These are phyloP conservation scores for Paedocypris micromegethes DNA, from an alignment of 2,797 vertebrate species.

Conservation along the genomic window DNA sequence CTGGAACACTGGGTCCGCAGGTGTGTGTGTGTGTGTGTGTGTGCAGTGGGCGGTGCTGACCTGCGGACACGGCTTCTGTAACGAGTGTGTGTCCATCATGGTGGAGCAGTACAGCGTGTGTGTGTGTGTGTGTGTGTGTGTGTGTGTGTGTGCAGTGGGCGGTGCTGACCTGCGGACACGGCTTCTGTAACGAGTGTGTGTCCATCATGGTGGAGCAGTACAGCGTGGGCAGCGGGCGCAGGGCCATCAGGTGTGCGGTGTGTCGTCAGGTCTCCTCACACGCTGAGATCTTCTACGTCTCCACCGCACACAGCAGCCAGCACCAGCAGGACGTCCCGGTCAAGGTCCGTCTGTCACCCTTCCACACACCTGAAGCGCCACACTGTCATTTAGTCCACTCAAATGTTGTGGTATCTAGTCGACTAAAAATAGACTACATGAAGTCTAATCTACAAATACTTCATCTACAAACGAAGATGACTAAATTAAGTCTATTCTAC, in stretches of 20 bases:
- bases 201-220: constrained; percentile 97
- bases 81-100: constrained; percentile 92
- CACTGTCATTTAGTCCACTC: no score
- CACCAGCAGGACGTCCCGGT: constrained; percentile 91
- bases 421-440: no score
- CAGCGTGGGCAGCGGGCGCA: constrained; percentile 84
- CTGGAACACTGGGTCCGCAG: constrained; percentile 88
- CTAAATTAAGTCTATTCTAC: no score
- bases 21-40: constrained; percentile 60
- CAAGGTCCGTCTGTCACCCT: no score
- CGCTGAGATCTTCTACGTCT: constrained; percentile 94
- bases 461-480: no score
- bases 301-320: constrained; percentile 82
- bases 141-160: constrained; percentile 77
- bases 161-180: constrained; percentile 95
- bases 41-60: constrained; percentile 93
- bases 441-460: no score
- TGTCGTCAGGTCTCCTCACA: constrained; percentile 94
- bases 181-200: constrained; percentile 94
- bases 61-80: constrained; percentile 98
- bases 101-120: constrained; percentile 87
- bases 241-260: constrained; percentile 94
- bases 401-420: no score
- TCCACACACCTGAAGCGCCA: no score
- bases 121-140: neutral